Percentiles rank a stretch among this genome's conserved stretches.
These are phyloP conservation scores for Geopemphigus sp. DNA, from an alignment of 1,140 invertebrate species.

Conservation along the genomic window DNA sequence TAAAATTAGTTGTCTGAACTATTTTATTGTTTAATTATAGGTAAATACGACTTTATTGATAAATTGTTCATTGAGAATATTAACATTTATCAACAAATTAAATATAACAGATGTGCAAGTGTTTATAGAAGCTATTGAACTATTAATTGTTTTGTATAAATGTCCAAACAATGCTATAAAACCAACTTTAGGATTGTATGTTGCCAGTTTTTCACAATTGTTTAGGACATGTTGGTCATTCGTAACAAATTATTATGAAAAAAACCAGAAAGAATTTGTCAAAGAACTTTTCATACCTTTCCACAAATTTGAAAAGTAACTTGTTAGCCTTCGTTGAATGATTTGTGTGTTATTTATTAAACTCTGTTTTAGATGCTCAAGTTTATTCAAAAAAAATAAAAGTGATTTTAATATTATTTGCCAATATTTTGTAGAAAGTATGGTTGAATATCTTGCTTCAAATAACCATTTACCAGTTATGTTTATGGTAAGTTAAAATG, in stretches of 20 bases:
- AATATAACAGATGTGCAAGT: not conserved
- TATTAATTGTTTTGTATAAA: constrained; percentile 32
- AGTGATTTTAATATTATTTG: not conserved
- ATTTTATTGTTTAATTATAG: not conserved
- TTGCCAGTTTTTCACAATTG: not conserved
- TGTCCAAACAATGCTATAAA: constrained; percentile 20
- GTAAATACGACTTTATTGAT: not conserved
- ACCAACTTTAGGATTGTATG: not conserved
- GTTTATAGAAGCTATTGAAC: constrained; percentile 14
- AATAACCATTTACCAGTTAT: too few relatives aligned
- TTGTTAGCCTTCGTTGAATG: too few relatives aligned
- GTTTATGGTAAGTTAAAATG: constrained; percentile 1
- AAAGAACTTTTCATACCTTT: not conserved
- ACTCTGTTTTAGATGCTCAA: constrained; percentile 11
- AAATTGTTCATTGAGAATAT: constrained; percentile 16
- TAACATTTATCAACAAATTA: constrained; percentile 6
- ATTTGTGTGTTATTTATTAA: too few relatives aligned
- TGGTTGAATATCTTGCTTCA: not conserved
- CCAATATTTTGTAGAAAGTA: not conserved
- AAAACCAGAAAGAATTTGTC: not conserved
- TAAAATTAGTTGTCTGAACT: not conserved
- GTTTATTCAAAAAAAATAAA: constrained; percentile 15
- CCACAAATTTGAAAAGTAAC: constrained; percentile 37
- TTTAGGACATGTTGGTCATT: constrained; percentile 16
- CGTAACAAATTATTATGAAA: not conserved